Percentiles rank a stretch among this genome's conserved stretches.
phyloP scores from a whole-genome alignment of 1,140 invertebrate genomes.

The Halictus rubicundus region DNA sequence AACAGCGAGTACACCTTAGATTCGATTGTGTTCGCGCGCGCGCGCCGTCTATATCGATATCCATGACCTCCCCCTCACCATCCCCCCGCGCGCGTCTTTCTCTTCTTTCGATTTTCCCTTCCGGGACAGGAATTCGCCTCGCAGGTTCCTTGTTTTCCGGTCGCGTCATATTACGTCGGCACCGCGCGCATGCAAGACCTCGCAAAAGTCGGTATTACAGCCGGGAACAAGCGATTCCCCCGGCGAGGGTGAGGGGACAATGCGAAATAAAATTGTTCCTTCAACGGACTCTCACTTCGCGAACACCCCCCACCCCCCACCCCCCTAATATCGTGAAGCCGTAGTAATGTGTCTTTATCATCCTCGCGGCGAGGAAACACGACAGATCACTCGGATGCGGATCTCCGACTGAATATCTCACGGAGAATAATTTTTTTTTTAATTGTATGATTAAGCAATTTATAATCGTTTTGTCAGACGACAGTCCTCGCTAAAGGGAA shows the following conservation, averaged over 20 bases:
- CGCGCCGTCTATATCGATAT: slow-evolving; percentile 41
- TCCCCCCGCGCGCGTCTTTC: too few relatives aligned
- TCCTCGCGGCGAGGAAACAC: too few relatives aligned
- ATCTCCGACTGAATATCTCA: too few relatives aligned
- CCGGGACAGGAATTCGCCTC: slow-evolving; percentile 24
- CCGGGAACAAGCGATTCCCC: background rate
- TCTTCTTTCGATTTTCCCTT: slow-evolving; percentile 1
- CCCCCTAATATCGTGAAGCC: background rate
- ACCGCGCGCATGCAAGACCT: background rate
- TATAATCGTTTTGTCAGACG: too few relatives aligned
- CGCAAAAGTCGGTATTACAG: background rate
- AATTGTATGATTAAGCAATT: too few relatives aligned
- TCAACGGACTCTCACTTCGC: background rate
- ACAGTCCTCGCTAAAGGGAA: too few relatives aligned
- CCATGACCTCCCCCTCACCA: background rate
- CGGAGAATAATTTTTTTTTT: too few relatives aligned
- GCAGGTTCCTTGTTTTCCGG: slow-evolving; percentile 34
- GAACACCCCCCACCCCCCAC: background rate
- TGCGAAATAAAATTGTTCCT: background rate
- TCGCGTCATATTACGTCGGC: slow-evolving; percentile 12
- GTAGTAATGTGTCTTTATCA: background rate
- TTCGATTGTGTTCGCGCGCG: slow-evolving; percentile 29
- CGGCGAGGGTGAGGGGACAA: background rate
- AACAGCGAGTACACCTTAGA: slow-evolving; percentile 41
- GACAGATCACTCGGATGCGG: too few relatives aligned